Evolutionary conservation across 2,797 vertebrate genomes (phyloP).

Genomic region (Botia almorhae): DNA sequence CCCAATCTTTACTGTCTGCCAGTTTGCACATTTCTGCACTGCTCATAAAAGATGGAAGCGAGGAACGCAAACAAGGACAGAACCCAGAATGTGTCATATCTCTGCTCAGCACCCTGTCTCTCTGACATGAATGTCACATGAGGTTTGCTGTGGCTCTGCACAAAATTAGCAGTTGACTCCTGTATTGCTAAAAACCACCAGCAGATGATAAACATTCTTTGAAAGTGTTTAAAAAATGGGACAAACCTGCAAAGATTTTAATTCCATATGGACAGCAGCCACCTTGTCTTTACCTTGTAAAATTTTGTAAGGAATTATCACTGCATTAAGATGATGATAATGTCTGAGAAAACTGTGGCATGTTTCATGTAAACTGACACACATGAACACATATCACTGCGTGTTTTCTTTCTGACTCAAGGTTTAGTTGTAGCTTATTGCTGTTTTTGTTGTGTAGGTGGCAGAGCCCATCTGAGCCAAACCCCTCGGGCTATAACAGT

Average conservation of each 20-base stretch:
- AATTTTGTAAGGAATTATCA: constrained; percentile 4
- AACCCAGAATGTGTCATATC: constrained; percentile 24
- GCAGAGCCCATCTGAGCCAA: constrained; percentile 17
- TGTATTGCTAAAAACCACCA: constrained; percentile 13
- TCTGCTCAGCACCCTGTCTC: constrained; percentile 23
- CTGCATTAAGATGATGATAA: not conserved
- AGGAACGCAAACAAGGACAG: constrained; percentile 6
- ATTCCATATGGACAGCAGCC: constrained; percentile 1
- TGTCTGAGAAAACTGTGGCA: not conserved
- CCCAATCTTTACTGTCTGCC: not conserved
- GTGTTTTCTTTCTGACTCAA: not conserved
- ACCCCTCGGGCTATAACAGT: constrained; percentile 10
- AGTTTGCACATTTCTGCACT: not conserved
- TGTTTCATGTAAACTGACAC: not conserved
- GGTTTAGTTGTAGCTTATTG: not conserved
- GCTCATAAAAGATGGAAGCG: constrained; percentile 3
- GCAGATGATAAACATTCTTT: constrained; percentile 26
- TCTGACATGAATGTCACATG: constrained; percentile 30
- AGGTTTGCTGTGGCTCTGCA: constrained; percentile 9
- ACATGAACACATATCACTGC: not conserved
- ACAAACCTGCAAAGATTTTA: not conserved
- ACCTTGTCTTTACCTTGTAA: not conserved
- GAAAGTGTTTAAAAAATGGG: constrained; percentile 2
- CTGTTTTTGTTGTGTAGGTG: not conserved
- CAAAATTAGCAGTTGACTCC: constrained; percentile 38